Evolutionary conservation across 2,888 invertebrate species (phyloP).

Genomic region (Rotaria socialis): DNA sequence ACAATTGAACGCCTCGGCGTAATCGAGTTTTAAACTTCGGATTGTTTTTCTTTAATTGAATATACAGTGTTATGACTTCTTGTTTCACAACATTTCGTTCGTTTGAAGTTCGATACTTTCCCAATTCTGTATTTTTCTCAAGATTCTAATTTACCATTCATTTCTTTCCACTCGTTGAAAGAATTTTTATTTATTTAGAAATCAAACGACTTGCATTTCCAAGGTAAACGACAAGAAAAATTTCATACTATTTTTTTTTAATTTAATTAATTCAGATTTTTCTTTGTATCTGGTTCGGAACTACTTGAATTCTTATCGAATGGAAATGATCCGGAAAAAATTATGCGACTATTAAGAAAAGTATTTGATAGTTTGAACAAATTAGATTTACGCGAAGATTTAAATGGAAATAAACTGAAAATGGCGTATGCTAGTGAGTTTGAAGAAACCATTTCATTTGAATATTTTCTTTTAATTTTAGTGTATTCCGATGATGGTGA

Average conservation of each 20-base stretch:
- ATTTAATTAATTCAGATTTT: conserved; percentile 66
- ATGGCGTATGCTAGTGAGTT: conserved; percentile 54
- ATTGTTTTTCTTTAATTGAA: too few relatives aligned
- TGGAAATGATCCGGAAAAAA: conserved; percentile 77
- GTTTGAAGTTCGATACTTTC: too few relatives aligned
- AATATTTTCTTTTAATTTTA: background rate
- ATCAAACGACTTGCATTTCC: conserved; percentile 92
- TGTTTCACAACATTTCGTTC: too few relatives aligned
- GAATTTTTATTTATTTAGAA: conserved; percentile 62
- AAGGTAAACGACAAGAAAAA: conserved; percentile 48
- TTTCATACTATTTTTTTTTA: background rate
- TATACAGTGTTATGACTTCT: too few relatives aligned
- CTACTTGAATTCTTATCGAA: conserved; percentile 87
- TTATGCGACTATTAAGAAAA: conserved; percentile 48
- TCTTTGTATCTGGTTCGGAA: conserved; percentile 93
- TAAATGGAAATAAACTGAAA: conserved; percentile 31
- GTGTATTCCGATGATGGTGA: conserved; percentile 48
- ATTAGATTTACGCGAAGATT: conserved; percentile 37
- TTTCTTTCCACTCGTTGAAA: background rate
- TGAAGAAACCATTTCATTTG: background rate
- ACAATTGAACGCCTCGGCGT: too few relatives aligned
- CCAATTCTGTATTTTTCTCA: too few relatives aligned
- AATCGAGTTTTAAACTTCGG: too few relatives aligned
- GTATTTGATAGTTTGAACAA: conserved; percentile 11
- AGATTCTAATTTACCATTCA: too few relatives aligned